Evolutionary conservation across 2,113 vertebrate species (phyloP).

Genomic region (Gulo gulo): DNA sequence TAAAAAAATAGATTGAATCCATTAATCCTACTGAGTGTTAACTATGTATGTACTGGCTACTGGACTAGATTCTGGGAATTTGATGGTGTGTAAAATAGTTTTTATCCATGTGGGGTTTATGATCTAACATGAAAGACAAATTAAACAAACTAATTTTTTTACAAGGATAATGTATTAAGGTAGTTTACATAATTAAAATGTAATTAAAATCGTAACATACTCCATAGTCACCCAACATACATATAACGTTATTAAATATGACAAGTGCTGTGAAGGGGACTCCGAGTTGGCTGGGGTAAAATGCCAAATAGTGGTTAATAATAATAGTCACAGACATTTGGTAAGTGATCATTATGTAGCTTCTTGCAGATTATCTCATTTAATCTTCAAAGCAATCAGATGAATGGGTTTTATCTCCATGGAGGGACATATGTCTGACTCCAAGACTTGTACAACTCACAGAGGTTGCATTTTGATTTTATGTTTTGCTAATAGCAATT

Average conservation of each 20-base stretch:
- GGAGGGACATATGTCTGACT: neutral
- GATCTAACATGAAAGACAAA: neutral
- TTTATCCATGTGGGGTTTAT: neutral
- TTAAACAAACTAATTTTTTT: neutral
- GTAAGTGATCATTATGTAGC: neutral
- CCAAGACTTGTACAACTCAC: neutral
- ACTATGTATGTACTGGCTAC: neutral
- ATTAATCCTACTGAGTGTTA: neutral
- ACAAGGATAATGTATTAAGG: slow-evolving; percentile 8
- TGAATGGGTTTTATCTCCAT: neutral
- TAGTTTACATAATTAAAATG: neutral
- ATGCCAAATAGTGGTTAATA: neutral
- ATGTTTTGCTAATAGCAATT: neutral
- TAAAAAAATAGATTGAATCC: neutral
- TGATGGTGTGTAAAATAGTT: neutral
- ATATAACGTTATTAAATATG: neutral
- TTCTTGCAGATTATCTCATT: neutral
- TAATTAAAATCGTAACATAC: neutral
- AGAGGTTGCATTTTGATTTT: neutral
- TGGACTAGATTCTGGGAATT: neutral
- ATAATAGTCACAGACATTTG: neutral
- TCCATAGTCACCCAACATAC: neutral
- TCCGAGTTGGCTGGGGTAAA: neutral
- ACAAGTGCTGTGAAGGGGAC: neutral
- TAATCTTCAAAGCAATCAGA: slow-evolving; percentile 12